phyloP scores from a whole-genome alignment of 2,888 invertebrate species.

The Prionchulus punctatus region DNA sequence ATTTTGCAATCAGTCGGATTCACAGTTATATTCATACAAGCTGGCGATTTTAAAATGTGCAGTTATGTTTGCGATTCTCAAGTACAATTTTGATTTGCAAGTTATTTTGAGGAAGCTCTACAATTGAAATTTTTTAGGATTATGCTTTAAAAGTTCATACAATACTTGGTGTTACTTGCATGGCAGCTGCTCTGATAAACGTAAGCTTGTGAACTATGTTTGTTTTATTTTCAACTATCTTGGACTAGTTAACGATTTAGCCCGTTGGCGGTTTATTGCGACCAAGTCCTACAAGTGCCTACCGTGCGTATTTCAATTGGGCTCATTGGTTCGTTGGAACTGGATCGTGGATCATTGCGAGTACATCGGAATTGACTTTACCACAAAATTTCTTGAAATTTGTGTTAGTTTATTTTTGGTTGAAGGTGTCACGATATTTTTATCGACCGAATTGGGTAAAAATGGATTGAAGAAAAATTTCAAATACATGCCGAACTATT shows the following conservation, averaged over 20 bases:
- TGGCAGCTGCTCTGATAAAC: slow-evolving; percentile 1
- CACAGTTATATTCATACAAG: not conserved
- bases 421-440: slow-evolving; percentile 7
- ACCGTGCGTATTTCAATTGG: slow-evolving; percentile 8
- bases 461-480: slow-evolving; percentile 1
- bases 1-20: slow-evolving; percentile 1
- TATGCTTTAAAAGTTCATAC: slow-evolving; percentile 1
- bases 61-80: not conserved
- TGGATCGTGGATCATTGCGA: not conserved
- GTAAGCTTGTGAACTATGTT: not conserved
- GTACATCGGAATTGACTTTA: not conserved
- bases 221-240: slow-evolving; percentile 5
- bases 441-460: slow-evolving; percentile 2
- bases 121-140: too few species aligned
- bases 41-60: not conserved
- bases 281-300: not conserved
- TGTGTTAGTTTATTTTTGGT: too few species aligned
- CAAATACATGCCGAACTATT: not conserved
- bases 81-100: not conserved
- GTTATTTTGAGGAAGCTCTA: too few species aligned
- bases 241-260: not conserved
- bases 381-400: too few species aligned
- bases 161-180: not conserved
- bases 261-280: not conserved
- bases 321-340: slow-evolving; percentile 7